Base-by-base conservation (phyloP, 53 echinoderm and acorn worm species). In the Temnopleurus reevesii region DNA sequence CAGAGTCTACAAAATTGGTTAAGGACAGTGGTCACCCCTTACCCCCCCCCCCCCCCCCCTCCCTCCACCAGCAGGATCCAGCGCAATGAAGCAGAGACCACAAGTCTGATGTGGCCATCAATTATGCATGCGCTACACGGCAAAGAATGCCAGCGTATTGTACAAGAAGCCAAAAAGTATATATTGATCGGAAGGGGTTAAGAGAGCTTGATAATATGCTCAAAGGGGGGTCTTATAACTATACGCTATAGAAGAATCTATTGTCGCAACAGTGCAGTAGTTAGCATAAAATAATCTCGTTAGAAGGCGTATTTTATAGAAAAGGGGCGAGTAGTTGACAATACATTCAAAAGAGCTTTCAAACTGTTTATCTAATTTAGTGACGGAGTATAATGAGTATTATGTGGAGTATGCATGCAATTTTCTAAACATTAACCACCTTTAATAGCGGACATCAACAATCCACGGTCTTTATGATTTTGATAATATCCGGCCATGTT, bases 91-190 rank as follows among this genome's bases (percentile, higher is more conserved):
- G 61, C 49, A 29, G 28, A 79, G 79, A 47, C 79, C 25, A 5
- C 17, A 2, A 47, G 79, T 79, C 79, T 79, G 79, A 47, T 17
- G 49, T 28, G 46, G 47, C 26, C 82, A 82, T 82, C 28, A 82
- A 82, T 54, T 55, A 82, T 82, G 53, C 82, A 82, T 82, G 21
- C 31, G 21, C 28, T 53, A 82, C 82, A 55, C 0, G 34, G 36
- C 18, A 15, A 56, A 82, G 82, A 82, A 82, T 82, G 82, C 55
- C 35, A 4, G 13, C 27, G 34, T 47, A 53, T 82, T 82, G 82
- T 82, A 21, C 38, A 33, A 34, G 36, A 5, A 82, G 23, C 15
- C 17, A 82, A 55, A 82, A 55, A 34, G 49, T 12, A 7, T 35
- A 55, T 66, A 66, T 82, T 55, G 82, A 82, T 66, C 71, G 41